These are phyloP conservation scores for Nipponia nippon DNA, from an alignment of 2,113 vertebrate genomes.

Conservation along the genomic window DNA sequence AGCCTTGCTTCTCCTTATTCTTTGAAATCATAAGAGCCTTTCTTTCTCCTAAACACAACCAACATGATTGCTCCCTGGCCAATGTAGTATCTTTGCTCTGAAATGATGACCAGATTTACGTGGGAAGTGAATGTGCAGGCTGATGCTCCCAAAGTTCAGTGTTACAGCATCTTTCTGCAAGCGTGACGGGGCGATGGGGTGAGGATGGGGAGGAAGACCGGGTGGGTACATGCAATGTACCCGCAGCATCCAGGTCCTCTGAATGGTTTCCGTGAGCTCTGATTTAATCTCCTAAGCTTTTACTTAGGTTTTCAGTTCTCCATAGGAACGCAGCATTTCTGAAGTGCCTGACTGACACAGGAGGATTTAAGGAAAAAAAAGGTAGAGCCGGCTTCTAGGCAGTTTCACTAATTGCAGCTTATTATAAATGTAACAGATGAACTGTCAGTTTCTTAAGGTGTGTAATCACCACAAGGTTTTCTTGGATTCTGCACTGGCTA, in stretches of 20 bases:
- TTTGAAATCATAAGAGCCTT: background rate
- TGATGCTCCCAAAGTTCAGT: background rate
- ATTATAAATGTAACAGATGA: constrained; percentile 36
- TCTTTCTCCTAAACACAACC: background rate
- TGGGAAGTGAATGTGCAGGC: background rate
- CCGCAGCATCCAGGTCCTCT: background rate
- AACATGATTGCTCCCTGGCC: background rate
- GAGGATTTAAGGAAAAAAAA: background rate
- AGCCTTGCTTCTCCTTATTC: background rate
- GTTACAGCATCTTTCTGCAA: background rate
- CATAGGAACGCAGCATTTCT: background rate
- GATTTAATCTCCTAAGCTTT: background rate
- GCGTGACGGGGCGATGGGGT: fast-evolving
- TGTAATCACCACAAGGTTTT: background rate
- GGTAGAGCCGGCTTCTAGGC: background rate
- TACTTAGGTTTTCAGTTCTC: background rate
- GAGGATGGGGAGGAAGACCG: background rate
- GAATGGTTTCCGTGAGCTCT: background rate
- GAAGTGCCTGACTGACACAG: constrained; percentile 15
- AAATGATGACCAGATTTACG: background rate
- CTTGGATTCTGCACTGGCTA: background rate
- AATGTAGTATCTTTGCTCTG: background rate
- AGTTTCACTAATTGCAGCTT: constrained; percentile 34
- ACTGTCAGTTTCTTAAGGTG: background rate
- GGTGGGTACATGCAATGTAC: fast-evolving